phyloP scores from a whole-genome alignment of 2,797 vertebrate genomes.

The Astyanax mexicanus region DNA sequence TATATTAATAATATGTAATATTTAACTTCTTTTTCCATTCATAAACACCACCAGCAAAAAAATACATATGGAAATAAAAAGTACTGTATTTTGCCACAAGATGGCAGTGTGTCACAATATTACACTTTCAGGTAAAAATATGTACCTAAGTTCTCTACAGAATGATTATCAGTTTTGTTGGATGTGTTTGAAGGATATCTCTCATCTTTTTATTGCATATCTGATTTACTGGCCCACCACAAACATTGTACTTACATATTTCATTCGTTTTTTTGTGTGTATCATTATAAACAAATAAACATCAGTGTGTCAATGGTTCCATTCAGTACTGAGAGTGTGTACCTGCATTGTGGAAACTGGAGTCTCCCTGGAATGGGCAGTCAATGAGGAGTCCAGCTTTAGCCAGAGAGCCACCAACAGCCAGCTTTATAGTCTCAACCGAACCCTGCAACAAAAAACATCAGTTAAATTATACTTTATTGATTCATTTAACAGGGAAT shows the following conservation, averaged over 20 bases:
- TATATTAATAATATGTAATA: no score
- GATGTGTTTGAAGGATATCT: no score
- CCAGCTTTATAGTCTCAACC: slow-evolving; percentile 88
- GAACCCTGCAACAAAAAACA: slow-evolving; percentile 77
- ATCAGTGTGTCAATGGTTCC: no score
- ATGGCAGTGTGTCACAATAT: slow-evolving; percentile 6
- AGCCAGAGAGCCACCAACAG: slow-evolving; percentile 89
- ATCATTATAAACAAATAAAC: no score
- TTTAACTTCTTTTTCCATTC: neutral
- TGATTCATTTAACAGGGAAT: neutral
- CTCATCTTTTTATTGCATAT: no score
- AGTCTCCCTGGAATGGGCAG: slow-evolving; percentile 92
- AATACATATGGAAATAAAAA: neutral
- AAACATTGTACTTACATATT: no score
- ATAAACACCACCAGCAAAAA: neutral
- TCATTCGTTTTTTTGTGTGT: no score
- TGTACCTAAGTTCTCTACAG: no score
- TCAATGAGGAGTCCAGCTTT: slow-evolving; percentile 88
- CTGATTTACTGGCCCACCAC: no score
- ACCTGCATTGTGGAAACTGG: slow-evolving; percentile 88
- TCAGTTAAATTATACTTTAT: neutral
- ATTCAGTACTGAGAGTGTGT: slow-evolving; percentile 4
- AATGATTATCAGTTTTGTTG: no score
- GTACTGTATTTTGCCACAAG: slow-evolving; percentile 3
- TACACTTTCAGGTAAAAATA: neutral